Evolutionary conservation across 2,888 invertebrate genomes (phyloP).

Genomic region (Phorcus lineatus): DNA sequence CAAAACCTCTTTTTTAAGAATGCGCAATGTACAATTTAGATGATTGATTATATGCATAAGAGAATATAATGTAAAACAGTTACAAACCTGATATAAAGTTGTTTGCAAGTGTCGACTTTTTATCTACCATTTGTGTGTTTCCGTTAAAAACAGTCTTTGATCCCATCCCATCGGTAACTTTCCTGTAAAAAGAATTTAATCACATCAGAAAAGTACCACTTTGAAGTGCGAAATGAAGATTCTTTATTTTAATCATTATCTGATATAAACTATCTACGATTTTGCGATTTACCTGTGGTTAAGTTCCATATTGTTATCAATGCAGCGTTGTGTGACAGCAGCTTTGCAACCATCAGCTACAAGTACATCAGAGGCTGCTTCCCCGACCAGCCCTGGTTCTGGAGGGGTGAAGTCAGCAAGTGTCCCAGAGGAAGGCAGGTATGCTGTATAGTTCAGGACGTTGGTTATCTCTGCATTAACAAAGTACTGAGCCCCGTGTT

Average conservation of each 20-base stretch:
- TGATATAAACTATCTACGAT: neutral
- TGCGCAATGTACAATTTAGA: too few relatives aligned
- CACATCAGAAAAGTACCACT: neutral
- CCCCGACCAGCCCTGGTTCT: slow-evolving; percentile 49
- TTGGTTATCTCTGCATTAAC: slow-evolving; percentile 53
- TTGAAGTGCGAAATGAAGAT: too few relatives aligned
- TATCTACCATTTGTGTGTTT: slow-evolving; percentile 48
- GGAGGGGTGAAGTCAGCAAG: slow-evolving; percentile 59
- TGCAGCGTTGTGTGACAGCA: slow-evolving; percentile 49
- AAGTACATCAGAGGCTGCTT: slow-evolving; percentile 36
- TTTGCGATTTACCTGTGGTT: slow-evolving; percentile 50
- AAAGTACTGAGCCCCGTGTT: slow-evolving; percentile 53
- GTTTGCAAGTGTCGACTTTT: slow-evolving; percentile 56
- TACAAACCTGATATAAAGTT: slow-evolving; percentile 42
- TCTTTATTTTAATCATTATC: neutral
- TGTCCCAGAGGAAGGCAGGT: slow-evolving; percentile 49
- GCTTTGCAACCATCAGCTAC: slow-evolving; percentile 50
- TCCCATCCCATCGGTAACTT: slow-evolving; percentile 55
- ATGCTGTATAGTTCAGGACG: slow-evolving; percentile 49
- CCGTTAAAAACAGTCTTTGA: slow-evolving; percentile 62
- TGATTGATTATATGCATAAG: too few relatives aligned
- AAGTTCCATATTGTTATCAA: slow-evolving; percentile 42
- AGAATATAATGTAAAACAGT: too few relatives aligned
- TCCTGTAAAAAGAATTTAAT: slow-evolving; percentile 37
- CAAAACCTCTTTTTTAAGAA: too few relatives aligned